Evolutionary conservation across 2,797 vertebrate genomes (phyloP).

Genomic region (Phoeniculus purpureus): DNA sequence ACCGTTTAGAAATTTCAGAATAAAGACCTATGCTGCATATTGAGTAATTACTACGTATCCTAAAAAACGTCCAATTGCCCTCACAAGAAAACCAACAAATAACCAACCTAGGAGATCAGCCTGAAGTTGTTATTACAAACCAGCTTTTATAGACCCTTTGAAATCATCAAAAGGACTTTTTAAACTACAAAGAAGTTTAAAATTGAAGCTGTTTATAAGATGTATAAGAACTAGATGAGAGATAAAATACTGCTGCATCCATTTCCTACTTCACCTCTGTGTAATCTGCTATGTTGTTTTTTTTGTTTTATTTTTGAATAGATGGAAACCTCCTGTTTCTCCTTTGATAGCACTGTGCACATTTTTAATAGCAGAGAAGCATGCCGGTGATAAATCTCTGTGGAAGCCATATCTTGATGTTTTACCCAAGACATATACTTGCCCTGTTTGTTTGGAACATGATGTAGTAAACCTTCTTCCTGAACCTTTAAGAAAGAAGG

Average conservation of each 20-base stretch:
- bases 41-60: not conserved
- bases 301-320: conserved; percentile 57
- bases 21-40: not conserved
- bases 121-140: not conserved
- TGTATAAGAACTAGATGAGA: not conserved
- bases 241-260: not conserved
- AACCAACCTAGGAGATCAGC: not conserved
- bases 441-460: conserved; percentile 82
- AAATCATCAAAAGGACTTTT: not conserved
- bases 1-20: not conserved
- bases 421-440: conserved; percentile 87
- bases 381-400: conserved; percentile 77
- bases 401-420: conserved; percentile 91
- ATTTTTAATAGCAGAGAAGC: conserved; percentile 89
- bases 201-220: conserved; percentile 3
- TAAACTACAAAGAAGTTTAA: conserved; percentile 5
- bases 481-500: conserved; percentile 69
- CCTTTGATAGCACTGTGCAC: conserved; percentile 87
- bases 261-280: not conserved
- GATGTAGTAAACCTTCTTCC: conserved; percentile 82
- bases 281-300: not conserved
- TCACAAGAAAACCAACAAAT: not conserved
- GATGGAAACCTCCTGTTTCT: conserved; percentile 87
- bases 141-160: conserved; percentile 14
- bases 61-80: not conserved